These are phyloP conservation scores for Drosophila nigromelanica DNA, from an alignment of 1,140 invertebrate species.

Conservation along the genomic window DNA sequence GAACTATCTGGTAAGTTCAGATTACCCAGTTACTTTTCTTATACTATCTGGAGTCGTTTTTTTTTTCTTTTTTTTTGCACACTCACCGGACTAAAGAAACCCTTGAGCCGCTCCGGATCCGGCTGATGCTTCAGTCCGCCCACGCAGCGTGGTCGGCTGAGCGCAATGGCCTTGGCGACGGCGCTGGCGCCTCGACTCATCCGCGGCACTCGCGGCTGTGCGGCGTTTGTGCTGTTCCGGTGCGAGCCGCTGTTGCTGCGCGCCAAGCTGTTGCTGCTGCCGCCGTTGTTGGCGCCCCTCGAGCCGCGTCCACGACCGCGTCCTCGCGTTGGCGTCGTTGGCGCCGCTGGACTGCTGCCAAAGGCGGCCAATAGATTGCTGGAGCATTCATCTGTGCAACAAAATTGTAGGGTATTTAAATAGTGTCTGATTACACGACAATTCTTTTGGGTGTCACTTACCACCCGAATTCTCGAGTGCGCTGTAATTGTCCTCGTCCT, in stretches of 20 bases:
- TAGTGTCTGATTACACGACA: no score
- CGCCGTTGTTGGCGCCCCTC: conserved; percentile 52
- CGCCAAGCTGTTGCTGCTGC: conserved; percentile 20
- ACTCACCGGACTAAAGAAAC: conserved; percentile 81
- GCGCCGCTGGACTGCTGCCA: conserved; percentile 15
- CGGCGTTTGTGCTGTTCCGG: conserved; percentile 9
- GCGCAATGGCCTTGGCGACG: conserved; percentile 75
- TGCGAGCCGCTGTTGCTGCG: conserved; percentile 28
- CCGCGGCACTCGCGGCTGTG: conserved; percentile 60
- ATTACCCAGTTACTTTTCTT: no score
- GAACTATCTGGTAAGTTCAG: no score
- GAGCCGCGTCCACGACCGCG: conserved; percentile 73
- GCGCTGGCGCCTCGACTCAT: conserved; percentile 76
- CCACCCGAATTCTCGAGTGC: conserved; percentile 70
- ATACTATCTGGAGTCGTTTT: no score
- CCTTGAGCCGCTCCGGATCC: conserved; percentile 76
- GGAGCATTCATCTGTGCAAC: conserved; percentile 63
- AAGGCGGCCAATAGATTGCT: conserved; percentile 29
- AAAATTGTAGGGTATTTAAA: background rate
- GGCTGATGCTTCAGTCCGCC: conserved; percentile 78
- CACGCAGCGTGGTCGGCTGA: conserved; percentile 74
- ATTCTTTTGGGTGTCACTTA: no score
- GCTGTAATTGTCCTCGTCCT: conserved; percentile 66
- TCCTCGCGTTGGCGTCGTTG: conserved; percentile 50
- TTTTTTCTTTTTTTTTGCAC: no score